Evolutionary conservation across 2,888 invertebrate species (phyloP).

Genomic region (Tachina grossa): DNA sequence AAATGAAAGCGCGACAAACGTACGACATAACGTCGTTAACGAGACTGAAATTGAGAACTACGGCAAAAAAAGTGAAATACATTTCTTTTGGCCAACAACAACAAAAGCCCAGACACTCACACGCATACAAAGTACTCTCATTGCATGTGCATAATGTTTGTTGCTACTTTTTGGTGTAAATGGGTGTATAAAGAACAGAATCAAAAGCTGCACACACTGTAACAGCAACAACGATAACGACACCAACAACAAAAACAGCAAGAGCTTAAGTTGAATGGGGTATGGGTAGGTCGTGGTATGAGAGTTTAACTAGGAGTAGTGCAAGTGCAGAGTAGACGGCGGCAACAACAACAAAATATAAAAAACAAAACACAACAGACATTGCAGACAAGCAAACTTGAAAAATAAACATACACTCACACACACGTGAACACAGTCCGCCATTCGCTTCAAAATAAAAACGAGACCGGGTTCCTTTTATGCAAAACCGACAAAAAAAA

Average conservation of each 20-base stretch:
- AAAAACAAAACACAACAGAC: conserved; percentile 44
- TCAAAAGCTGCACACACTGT: conserved; percentile 43
- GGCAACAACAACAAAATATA: conserved; percentile 45
- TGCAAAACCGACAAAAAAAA: conserved; percentile 40
- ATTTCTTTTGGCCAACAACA: conserved; percentile 75
- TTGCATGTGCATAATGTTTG: conserved; percentile 51
- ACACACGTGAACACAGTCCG: background rate
- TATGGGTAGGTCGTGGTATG: conserved; percentile 83
- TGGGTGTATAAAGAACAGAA: conserved; percentile 40
- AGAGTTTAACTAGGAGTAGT: conserved; percentile 56
- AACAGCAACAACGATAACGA: conserved; percentile 4
- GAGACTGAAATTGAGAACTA: conserved; percentile 77
- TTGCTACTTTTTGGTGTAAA: conserved; percentile 12
- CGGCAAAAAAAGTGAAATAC: conserved; percentile 79
- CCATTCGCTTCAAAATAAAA: conserved; percentile 33
- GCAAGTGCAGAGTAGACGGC: conserved; percentile 60
- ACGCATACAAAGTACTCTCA: conserved; percentile 28
- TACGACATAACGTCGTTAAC: conserved; percentile 81
- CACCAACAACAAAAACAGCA: background rate
- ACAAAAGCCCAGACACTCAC: conserved; percentile 8
- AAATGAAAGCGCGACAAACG: conserved; percentile 73
- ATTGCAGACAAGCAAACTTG: conserved; percentile 54
- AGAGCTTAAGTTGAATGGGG: conserved; percentile 79
- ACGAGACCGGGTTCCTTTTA: conserved; percentile 61
- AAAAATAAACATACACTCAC: conserved; percentile 38